These are phyloP conservation scores for Dicrurus megarhynchus DNA, from an alignment of 2,113 vertebrate species.

Conservation along the genomic window DNA sequence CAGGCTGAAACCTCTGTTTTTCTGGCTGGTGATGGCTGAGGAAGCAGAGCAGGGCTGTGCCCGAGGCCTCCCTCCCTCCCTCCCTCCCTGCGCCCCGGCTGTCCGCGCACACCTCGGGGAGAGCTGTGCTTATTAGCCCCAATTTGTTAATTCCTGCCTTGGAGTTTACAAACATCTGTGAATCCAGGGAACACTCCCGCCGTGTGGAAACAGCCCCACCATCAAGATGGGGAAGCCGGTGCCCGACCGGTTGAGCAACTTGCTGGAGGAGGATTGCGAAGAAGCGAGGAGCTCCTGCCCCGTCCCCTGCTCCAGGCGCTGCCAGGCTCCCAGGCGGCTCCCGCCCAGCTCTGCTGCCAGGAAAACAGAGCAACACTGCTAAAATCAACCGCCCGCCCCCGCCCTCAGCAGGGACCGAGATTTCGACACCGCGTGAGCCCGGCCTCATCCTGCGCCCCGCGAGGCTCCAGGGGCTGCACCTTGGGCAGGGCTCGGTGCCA, in stretches of 20 bases:
- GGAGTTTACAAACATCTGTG: constrained; percentile 55
- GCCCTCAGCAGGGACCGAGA: neutral
- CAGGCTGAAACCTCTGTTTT: neutral
- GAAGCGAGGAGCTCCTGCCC: neutral
- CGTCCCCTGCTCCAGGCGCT: constrained; percentile 29
- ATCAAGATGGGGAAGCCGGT: neutral
- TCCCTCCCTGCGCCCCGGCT: neutral
- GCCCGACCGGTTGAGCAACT: constrained; percentile 39
- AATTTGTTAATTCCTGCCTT: constrained; percentile 45
- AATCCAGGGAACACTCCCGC: constrained; percentile 36
- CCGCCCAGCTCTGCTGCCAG: constrained; percentile 4
- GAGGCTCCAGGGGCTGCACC: neutral
- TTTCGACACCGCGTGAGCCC: neutral
- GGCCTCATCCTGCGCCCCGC: neutral
- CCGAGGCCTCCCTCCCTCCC: neutral
- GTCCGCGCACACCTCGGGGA: neutral
- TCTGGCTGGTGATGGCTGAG: neutral
- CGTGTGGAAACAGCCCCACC: constrained; percentile 22
- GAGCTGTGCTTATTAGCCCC: neutral
- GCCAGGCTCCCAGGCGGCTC: constrained; percentile 17
- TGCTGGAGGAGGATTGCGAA: neutral
- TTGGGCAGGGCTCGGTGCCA: neutral
- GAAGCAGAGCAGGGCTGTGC: neutral
- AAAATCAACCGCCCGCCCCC: neutral
- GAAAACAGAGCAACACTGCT: neutral